phyloP scores from a whole-genome alignment of 1,140 invertebrate genomes.

The Melanaphis sacchari region DNA sequence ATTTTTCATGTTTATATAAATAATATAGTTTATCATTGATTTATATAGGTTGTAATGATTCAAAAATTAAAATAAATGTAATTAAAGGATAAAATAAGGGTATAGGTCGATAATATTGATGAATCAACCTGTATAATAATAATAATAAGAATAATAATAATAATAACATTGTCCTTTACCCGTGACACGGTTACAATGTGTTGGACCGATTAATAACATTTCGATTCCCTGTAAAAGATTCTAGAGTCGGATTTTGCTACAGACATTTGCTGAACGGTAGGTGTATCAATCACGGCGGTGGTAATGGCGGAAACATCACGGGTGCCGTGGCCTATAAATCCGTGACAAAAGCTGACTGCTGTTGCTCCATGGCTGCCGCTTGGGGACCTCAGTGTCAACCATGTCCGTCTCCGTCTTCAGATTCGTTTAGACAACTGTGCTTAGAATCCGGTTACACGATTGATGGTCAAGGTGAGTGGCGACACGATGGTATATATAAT shows the following conservation, averaged over 20 bases:
- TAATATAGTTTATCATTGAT: no score
- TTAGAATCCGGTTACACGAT: constrained; percentile 75
- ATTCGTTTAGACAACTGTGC: constrained; percentile 78
- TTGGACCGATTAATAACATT: background rate
- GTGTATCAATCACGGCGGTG: constrained; percentile 65
- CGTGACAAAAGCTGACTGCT: constrained; percentile 80
- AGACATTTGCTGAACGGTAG: constrained; percentile 74
- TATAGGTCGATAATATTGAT: background rate
- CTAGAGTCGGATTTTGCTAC: constrained; percentile 79
- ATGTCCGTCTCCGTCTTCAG: constrained; percentile 76
- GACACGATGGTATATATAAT: background rate
- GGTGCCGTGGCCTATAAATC: constrained; percentile 61
- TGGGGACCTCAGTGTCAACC: constrained; percentile 85
- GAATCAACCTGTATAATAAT: background rate
- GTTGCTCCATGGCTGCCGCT: constrained; percentile 86
- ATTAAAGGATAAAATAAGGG: background rate
- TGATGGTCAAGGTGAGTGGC: constrained; percentile 72
- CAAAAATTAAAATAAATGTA: no score
- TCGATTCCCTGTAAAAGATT: constrained; percentile 59
- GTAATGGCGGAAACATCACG: constrained; percentile 61
- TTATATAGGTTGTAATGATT: background rate
- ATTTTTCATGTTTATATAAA: no score
- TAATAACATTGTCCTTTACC: background rate
- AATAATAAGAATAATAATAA: no score
- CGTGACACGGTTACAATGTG: background rate